Conservation (phyloP, 2,888 invertebrate genomes). For the Conus canariensis region DNA sequence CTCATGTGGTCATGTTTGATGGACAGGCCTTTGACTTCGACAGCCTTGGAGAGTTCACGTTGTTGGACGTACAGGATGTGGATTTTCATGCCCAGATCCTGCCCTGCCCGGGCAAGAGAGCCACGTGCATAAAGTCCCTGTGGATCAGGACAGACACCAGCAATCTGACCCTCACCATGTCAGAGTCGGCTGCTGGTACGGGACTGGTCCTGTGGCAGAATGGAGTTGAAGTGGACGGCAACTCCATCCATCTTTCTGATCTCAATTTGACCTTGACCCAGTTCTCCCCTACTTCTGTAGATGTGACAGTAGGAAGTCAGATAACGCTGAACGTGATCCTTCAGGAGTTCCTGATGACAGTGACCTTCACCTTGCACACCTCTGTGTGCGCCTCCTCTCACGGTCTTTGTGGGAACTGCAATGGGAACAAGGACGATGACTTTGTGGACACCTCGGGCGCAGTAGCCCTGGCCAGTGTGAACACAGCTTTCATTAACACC, state of each 20-base stretch:
- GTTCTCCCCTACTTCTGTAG: constrained; percentile 42
- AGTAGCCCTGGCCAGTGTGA: constrained; percentile 37
- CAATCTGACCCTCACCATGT: constrained; percentile 55
- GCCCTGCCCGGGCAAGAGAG: constrained; percentile 57
- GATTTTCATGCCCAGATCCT: constrained; percentile 47
- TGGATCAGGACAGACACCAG: constrained; percentile 54
- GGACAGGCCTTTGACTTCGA: constrained; percentile 56
- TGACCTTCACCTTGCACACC: constrained; percentile 48
- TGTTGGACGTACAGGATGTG: constrained; percentile 34
- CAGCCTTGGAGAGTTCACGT: constrained; percentile 54
- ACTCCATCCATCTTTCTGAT: constrained; percentile 24
- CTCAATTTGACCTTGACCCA: constrained; percentile 30
- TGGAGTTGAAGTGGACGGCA: constrained; percentile 32
- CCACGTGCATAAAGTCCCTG: constrained; percentile 54
- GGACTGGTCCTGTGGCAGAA: constrained; percentile 52
- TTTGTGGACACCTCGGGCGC: constrained; percentile 47
- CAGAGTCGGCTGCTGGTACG: constrained; percentile 32
- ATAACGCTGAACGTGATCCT: constrained; percentile 51
- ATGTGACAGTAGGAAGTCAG: constrained; percentile 43
- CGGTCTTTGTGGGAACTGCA: constrained; percentile 66
- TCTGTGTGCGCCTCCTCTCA: constrained; percentile 22
- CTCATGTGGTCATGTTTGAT: constrained; percentile 59
- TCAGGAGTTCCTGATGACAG: constrained; percentile 23
- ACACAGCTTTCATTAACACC: constrained; percentile 42
- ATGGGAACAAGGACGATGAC: constrained; percentile 60